Percentiles rank a stretch among this genome's conserved stretches.
Conservation (phyloP, 2,797 vertebrate genomes). For the Crax fasciolata region DNA sequence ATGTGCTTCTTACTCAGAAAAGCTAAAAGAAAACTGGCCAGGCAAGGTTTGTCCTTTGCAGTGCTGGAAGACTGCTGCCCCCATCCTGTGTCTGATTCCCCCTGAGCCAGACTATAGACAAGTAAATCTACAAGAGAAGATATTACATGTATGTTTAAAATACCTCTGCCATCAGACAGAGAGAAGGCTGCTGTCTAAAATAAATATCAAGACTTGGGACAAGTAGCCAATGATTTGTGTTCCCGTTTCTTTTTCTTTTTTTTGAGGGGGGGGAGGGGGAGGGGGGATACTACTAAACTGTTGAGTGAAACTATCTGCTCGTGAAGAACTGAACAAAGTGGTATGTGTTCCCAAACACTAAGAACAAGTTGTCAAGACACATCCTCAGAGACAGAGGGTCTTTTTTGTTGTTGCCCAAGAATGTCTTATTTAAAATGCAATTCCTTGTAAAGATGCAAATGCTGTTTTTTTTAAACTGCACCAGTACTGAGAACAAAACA, state of each 20-base stretch:
- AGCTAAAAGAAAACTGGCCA: conserved; percentile 27
- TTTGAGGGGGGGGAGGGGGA: background rate
- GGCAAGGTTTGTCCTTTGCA: conserved; percentile 8
- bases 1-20: conserved; percentile 37
- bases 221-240: background rate
- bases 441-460: conserved; percentile 68
- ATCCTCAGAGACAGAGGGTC: conserved; percentile 55
- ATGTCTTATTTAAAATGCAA: conserved; percentile 76
- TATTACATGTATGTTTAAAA: background rate
- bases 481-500: conserved; percentile 68
- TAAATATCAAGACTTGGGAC: background rate
- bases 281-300: background rate
- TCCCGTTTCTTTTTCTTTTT: background rate
- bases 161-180: background rate
- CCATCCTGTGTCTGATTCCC: background rate
- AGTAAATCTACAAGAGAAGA: background rate
- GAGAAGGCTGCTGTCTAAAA: background rate
- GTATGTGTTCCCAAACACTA: conserved; percentile 52
- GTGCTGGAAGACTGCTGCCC: background rate
- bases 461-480: conserved; percentile 72
- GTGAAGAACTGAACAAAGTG: conserved; percentile 4
- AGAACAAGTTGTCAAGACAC: conserved; percentile 66
- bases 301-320: conserved; percentile 36
- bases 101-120: background rate
- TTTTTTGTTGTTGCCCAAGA: conserved; percentile 69